phyloP scores from a whole-genome alignment of 2,888 invertebrate genomes.

The Tetramorium bicarinatum region DNA sequence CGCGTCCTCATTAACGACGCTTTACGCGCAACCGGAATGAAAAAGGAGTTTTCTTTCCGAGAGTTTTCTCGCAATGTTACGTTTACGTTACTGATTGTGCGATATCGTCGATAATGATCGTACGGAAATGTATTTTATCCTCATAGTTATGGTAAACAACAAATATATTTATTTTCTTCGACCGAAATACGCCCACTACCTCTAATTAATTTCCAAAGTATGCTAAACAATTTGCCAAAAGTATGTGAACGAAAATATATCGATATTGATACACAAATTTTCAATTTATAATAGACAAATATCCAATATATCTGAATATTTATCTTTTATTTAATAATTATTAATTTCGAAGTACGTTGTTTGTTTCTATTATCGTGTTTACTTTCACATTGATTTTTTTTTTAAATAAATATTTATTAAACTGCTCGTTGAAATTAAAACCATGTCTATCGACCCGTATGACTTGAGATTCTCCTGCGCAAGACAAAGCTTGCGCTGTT shows the following conservation, averaged over 20 bases:
- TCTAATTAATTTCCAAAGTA: background rate
- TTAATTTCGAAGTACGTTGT: slow-evolving; percentile 1
- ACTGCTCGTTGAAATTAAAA: slow-evolving; percentile 7
- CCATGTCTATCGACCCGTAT: background rate
- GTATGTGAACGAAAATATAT: background rate
- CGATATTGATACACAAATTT: background rate
- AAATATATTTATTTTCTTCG: background rate
- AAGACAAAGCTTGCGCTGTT: slow-evolving; percentile 38
- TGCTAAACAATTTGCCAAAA: background rate
- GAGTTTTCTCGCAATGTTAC: slow-evolving; percentile 33
- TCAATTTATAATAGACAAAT: background rate
- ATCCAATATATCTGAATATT: background rate
- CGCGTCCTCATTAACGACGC: slow-evolving; percentile 50
- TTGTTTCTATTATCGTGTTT: background rate
- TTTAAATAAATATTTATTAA: slow-evolving; percentile 18
- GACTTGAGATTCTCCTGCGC: slow-evolving; percentile 19
- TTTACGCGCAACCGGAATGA: slow-evolving; percentile 43
- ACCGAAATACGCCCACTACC: background rate
- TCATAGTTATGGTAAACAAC: background rate
- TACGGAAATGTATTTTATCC: background rate
- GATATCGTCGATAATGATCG: background rate
- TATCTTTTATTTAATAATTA: background rate
- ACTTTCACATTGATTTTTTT: background rate
- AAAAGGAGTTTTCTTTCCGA: slow-evolving; percentile 32
- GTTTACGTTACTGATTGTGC: slow-evolving; percentile 21